Conservation (phyloP, 2,113 vertebrate species). For the Prinia subflava region DNA sequence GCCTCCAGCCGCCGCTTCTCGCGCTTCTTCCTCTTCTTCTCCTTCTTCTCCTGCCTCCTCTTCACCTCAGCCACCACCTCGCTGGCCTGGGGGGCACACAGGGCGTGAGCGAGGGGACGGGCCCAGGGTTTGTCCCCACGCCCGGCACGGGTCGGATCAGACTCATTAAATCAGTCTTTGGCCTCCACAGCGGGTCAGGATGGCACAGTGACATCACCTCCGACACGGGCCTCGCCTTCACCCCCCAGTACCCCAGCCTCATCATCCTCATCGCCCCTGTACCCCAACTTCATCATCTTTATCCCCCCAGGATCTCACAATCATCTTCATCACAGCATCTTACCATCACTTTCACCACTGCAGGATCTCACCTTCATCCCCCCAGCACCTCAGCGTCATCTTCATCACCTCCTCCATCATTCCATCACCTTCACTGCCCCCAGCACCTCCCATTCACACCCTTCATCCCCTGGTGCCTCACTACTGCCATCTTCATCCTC, state of each 20-base stretch:
- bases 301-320: too few species aligned
- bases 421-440: not conserved
- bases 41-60: constrained; percentile 83
- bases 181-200: constrained; percentile 80
- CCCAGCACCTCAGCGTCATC: constrained; percentile 70
- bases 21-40: constrained; percentile 85
- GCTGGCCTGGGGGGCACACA: constrained; percentile 71
- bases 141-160: constrained; percentile 70
- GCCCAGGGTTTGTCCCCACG: accelerated
- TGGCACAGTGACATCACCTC: constrained; percentile 78
- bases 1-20: constrained; percentile 80
- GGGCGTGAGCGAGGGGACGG: not conserved
- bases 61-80: constrained; percentile 83
- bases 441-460: not conserved
- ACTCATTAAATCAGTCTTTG: constrained; percentile 97
- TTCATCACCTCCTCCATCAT: not conserved
- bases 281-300: constrained; percentile 30
- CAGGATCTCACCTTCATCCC: not conserved
- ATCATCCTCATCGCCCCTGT: not conserved
- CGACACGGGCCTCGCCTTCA: not conserved
- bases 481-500: too few species aligned
- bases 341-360: not conserved
- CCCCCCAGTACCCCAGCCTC: not conserved
- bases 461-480: too few species aligned
- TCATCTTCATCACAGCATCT: not conserved